A percentile compares a stretch with the other conserved stretches of the same genome.
Conservation (phyloP, 2,113 vertebrate genomes). For the Noctilio leporinus region DNA sequence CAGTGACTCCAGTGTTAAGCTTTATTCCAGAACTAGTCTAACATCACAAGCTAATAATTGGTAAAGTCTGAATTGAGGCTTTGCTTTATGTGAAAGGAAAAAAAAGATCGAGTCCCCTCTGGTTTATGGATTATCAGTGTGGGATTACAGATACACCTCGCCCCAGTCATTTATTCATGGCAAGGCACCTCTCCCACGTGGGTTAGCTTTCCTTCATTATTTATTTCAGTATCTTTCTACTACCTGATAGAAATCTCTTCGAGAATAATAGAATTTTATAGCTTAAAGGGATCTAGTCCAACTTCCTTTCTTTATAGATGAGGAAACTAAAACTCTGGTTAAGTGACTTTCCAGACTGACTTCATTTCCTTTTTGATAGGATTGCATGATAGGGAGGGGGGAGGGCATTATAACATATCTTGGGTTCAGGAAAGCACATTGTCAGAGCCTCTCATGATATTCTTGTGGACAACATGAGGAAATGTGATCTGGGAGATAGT, state of each 20-base stretch:
- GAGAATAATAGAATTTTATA: constrained; percentile 64
- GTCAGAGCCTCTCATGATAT: constrained; percentile 17
- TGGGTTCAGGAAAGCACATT: constrained; percentile 41
- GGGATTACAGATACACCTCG: constrained; percentile 42
- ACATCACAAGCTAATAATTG: constrained; percentile 54
- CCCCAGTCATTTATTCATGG: neutral
- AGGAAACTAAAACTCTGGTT: constrained; percentile 59
- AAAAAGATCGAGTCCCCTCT: constrained; percentile 31
- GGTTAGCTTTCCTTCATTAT: constrained; percentile 51
- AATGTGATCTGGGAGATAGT: constrained; percentile 47
- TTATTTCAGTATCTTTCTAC: constrained; percentile 60
- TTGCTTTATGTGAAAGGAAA: constrained; percentile 46
- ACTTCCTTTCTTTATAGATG: constrained; percentile 58
- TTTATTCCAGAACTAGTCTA: constrained; percentile 56
- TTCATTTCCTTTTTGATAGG: constrained; percentile 52
- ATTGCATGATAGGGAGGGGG: constrained; percentile 37
- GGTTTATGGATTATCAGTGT: constrained; percentile 65
- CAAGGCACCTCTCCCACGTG: constrained; percentile 45
- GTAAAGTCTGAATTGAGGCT: constrained; percentile 47
- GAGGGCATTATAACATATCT: constrained; percentile 27
- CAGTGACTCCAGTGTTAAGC: constrained; percentile 49
- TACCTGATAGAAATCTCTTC: constrained; percentile 63
- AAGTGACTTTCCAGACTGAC: constrained; percentile 52
- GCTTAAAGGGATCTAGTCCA: constrained; percentile 48
- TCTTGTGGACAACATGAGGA: neutral